These are phyloP conservation scores for Melanotaenia nigrans DNA, from an alignment of 2,797 vertebrate genomes.

Conservation along the genomic window DNA sequence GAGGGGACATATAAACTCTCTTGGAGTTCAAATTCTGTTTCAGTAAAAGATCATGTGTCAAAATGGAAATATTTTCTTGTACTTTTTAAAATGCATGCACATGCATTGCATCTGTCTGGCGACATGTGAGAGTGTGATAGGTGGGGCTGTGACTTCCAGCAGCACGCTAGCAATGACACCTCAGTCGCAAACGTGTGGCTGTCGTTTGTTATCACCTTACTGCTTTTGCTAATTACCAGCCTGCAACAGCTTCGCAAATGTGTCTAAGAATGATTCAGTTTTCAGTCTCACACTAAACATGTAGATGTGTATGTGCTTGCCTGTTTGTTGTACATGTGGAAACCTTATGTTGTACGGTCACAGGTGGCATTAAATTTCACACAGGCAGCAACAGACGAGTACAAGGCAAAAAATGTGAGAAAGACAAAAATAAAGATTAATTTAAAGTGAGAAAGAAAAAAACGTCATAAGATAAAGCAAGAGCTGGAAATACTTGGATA, in stretches of 20 bases:
- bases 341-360: conserved; percentile 18
- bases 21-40: conserved; percentile 26
- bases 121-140: conserved; percentile 22
- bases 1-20: conserved; percentile 21
- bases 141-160: conserved; percentile 65
- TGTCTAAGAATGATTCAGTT: conserved; percentile 38
- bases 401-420: conserved; percentile 16
- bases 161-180: conserved; percentile 60
- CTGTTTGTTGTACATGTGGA: conserved; percentile 9
- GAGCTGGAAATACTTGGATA: not conserved
- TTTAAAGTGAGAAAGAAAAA: conserved; percentile 4
- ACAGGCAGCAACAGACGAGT: not conserved
- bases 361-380: conserved; percentile 10
- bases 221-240: conserved; percentile 76
- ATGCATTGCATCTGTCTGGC: not conserved
- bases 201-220: conserved; percentile 81
- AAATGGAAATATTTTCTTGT: conserved; percentile 8
- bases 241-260: conserved; percentile 29
- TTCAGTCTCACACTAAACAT: conserved; percentile 48
- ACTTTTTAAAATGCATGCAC: not conserved
- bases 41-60: conserved; percentile 13
- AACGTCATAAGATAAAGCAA: not conserved
- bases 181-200: conserved; percentile 71
- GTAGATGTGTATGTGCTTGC: not conserved
- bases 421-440: conserved; percentile 8